phyloP scores from a whole-genome alignment of 2,888 invertebrate species.

The Scaptomyza caliginosa region DNA sequence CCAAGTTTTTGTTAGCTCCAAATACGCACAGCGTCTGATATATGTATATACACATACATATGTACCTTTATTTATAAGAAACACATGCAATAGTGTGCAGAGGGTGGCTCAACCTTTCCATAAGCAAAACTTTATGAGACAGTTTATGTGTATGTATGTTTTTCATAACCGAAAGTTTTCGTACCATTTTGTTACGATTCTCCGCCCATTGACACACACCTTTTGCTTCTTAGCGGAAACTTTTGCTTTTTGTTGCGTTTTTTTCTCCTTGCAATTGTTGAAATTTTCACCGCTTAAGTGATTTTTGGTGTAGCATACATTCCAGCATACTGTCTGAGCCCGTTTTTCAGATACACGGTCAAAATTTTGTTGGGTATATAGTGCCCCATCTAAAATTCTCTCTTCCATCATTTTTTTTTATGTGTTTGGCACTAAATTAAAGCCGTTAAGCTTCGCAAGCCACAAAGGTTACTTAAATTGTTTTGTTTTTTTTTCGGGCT shows the following conservation, averaged over 20 bases:
- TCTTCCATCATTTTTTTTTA: neutral
- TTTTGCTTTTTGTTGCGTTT: conserved; percentile 37
- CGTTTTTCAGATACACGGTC: conserved; percentile 25
- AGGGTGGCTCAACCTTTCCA: conserved; percentile 11
- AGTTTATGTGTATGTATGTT: conserved; percentile 43
- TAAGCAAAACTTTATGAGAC: conserved; percentile 51
- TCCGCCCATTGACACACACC: conserved; percentile 22
- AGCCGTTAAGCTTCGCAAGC: conserved; percentile 48
- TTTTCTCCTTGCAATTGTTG: conserved; percentile 54
- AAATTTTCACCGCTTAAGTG: conserved; percentile 67
- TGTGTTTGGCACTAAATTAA: conserved; percentile 39
- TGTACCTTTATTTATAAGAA: neutral
- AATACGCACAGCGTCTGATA: conserved; percentile 10
- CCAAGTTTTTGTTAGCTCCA: conserved; percentile 1
- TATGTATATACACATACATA: neutral
- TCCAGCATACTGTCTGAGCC: conserved; percentile 32
- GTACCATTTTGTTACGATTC: conserved; percentile 33
- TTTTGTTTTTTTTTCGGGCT: conserved; percentile 28
- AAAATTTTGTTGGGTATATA: conserved; percentile 20
- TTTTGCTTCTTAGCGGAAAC: conserved; percentile 27
- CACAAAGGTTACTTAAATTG: conserved; percentile 44
- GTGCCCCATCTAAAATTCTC: neutral
- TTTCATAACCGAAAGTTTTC: conserved; percentile 61
- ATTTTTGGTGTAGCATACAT: conserved; percentile 71
- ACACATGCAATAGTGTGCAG: neutral